A percentile compares a stretch with the other conserved stretches of the same genome.
phyloP scores from a whole-genome alignment of 2,888 invertebrate species.

The Selenia dentaria region DNA sequence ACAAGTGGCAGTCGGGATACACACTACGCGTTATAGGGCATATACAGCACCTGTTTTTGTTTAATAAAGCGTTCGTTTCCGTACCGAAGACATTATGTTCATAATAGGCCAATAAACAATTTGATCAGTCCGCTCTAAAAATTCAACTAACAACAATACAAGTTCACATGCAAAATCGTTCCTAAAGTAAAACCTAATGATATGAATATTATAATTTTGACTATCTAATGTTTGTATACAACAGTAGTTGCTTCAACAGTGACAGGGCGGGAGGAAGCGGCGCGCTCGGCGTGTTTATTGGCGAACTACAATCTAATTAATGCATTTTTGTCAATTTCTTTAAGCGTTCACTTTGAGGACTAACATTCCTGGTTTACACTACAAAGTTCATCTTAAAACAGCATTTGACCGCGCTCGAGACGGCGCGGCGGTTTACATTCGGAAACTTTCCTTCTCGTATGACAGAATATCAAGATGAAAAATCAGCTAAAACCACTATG shows the following conservation, averaged over 20 bases:
- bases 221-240: slow-evolving; percentile 76
- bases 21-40: slow-evolving; percentile 48
- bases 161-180: slow-evolving; percentile 63
- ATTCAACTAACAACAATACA: slow-evolving; percentile 64
- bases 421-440: slow-evolving; percentile 5
- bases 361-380: slow-evolving; percentile 50
- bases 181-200: slow-evolving; percentile 83
- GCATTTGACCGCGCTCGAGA: slow-evolving; percentile 43
- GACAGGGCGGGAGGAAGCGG: slow-evolving; percentile 44
- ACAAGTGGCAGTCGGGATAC: slow-evolving; percentile 67
- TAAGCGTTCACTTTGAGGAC: slow-evolving; percentile 61
- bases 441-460: slow-evolving; percentile 51
- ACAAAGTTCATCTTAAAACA: slow-evolving; percentile 58
- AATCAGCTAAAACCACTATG: slow-evolving; percentile 68
- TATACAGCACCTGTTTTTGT: slow-evolving; percentile 66
- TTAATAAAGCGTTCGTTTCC: slow-evolving; percentile 44
- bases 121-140: slow-evolving; percentile 61
- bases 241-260: slow-evolving; percentile 46
- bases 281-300: slow-evolving; percentile 41
- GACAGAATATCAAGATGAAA: slow-evolving; percentile 62
- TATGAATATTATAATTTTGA: slow-evolving; percentile 81
- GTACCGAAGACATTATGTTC: slow-evolving; percentile 42
- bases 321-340: slow-evolving; percentile 51
- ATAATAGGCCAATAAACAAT: slow-evolving; percentile 68
- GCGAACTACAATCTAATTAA: slow-evolving; percentile 46